Evolutionary conservation across 2,888 invertebrate species (phyloP).

Genomic region (Drosophila longiperda): DNA sequence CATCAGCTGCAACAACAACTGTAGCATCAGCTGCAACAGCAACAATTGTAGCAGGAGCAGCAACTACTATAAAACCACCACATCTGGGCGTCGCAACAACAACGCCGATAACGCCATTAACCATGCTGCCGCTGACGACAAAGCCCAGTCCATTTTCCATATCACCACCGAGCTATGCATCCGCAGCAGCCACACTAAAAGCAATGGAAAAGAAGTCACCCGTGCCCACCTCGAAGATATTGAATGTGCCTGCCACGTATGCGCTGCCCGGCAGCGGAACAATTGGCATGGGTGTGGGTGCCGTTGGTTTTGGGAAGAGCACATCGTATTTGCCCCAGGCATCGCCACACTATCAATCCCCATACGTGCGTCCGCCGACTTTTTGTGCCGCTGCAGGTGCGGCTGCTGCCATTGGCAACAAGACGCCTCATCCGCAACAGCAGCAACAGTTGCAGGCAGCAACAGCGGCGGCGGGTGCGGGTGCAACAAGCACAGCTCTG

Average conservation of each 20-base stretch:
- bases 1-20: slow-evolving; percentile 24
- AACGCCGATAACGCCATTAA: slow-evolving; percentile 62
- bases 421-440: slow-evolving; percentile 59
- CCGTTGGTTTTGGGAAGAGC: slow-evolving; percentile 66
- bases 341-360: slow-evolving; percentile 80
- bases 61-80: slow-evolving; percentile 22
- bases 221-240: slow-evolving; percentile 80
- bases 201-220: slow-evolving; percentile 82
- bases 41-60: slow-evolving; percentile 7
- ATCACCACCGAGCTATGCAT: slow-evolving; percentile 59
- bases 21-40: slow-evolving; percentile 2
- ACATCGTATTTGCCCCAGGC: slow-evolving; percentile 81
- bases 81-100: slow-evolving; percentile 4
- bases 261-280: slow-evolving; percentile 67
- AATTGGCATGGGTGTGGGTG: slow-evolving; percentile 19
- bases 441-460: slow-evolving; percentile 53
- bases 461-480: slow-evolving; percentile 49
- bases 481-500: slow-evolving; percentile 4
- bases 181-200: slow-evolving; percentile 53
- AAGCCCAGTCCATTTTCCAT: slow-evolving; percentile 60
- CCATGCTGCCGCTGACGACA: slow-evolving; percentile 77
- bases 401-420: slow-evolving; percentile 50
- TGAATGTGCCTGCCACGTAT: slow-evolving; percentile 82
- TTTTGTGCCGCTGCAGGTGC: slow-evolving; percentile 58
- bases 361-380: slow-evolving; percentile 77